Percentiles rank a stretch among this genome's conserved stretches.
Conservation (phyloP, 2,113 vertebrate genomes). For the Hippolais icterina region DNA sequence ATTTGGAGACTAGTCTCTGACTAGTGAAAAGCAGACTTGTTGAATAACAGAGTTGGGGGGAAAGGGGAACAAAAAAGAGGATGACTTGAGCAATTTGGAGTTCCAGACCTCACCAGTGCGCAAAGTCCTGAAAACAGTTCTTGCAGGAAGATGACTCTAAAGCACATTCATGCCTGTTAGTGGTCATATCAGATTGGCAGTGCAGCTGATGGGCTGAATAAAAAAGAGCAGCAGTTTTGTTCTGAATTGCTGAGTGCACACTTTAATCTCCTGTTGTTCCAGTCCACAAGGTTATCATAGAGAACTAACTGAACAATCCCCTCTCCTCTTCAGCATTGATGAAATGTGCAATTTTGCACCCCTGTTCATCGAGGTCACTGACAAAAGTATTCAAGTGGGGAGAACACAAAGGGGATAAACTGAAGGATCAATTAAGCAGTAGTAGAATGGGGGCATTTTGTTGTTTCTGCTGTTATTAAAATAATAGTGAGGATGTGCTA, state of each 20-base stretch:
- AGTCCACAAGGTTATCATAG: not conserved
- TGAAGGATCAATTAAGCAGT: not conserved
- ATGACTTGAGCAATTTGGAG: not conserved
- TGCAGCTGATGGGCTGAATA: not conserved
- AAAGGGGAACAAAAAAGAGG: not conserved
- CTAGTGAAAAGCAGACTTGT: not conserved
- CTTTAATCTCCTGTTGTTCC: not conserved
- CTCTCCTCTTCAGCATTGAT: not conserved
- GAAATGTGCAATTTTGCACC: not conserved
- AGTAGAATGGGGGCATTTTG: not conserved
- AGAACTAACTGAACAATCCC: not conserved
- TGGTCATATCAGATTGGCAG: not conserved
- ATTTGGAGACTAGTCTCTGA: not conserved
- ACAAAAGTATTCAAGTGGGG: not conserved
- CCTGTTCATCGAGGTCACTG: not conserved
- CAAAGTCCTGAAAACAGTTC: not conserved
- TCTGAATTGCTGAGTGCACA: not conserved
- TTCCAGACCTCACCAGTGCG: not conserved
- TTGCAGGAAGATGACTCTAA: not conserved
- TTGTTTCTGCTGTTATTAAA: not conserved
- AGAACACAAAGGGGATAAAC: not conserved
- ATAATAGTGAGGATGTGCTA: not conserved
- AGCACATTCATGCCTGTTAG: not conserved
- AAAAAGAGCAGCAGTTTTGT: not conserved
- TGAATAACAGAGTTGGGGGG: fast-evolving